These are phyloP conservation scores for Caenorhabditis auriculariae DNA, from an alignment of 2,888 invertebrate genomes.

Conservation along the genomic window DNA sequence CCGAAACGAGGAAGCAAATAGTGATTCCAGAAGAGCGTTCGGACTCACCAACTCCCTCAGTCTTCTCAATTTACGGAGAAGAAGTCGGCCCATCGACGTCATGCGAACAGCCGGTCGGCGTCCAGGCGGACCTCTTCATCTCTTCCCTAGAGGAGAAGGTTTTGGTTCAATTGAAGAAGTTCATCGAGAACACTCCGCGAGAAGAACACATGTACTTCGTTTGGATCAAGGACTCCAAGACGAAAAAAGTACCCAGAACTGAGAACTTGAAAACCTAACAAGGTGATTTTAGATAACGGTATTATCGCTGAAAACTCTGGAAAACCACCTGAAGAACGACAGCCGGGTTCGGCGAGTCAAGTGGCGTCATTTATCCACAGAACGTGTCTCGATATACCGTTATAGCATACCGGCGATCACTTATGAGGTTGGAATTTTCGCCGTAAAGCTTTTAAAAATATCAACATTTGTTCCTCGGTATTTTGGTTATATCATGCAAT, in stretches of 20 bases:
- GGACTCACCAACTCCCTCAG: conserved; percentile 27
- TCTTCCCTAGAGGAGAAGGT: conserved; percentile 39
- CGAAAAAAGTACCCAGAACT: conserved; percentile 14
- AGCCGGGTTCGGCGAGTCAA: conserved; percentile 41
- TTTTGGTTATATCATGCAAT: background rate
- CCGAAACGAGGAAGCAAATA: no score
- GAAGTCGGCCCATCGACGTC: conserved; percentile 36
- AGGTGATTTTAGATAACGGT: conserved; percentile 34
- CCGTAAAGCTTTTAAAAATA: background rate
- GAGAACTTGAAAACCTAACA: background rate
- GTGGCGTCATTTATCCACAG: conserved; percentile 41
- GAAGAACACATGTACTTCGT: conserved; percentile 42
- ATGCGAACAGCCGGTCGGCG: conserved; percentile 43
- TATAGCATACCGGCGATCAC: conserved; percentile 41
- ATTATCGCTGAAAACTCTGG: conserved; percentile 39
- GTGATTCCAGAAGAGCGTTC: conserved; percentile 14
- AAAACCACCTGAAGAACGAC: conserved; percentile 40
- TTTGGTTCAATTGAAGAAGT: conserved; percentile 30
- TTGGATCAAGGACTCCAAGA: conserved; percentile 36
- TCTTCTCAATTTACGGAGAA: conserved; percentile 43
- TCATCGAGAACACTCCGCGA: conserved; percentile 36
- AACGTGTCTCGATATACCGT: conserved; percentile 40
- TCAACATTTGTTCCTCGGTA: background rate
- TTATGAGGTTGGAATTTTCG: conserved; percentile 24
- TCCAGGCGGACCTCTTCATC: conserved; percentile 42